Conservation (phyloP, 2,797 vertebrate genomes). For the Alca torda region DNA sequence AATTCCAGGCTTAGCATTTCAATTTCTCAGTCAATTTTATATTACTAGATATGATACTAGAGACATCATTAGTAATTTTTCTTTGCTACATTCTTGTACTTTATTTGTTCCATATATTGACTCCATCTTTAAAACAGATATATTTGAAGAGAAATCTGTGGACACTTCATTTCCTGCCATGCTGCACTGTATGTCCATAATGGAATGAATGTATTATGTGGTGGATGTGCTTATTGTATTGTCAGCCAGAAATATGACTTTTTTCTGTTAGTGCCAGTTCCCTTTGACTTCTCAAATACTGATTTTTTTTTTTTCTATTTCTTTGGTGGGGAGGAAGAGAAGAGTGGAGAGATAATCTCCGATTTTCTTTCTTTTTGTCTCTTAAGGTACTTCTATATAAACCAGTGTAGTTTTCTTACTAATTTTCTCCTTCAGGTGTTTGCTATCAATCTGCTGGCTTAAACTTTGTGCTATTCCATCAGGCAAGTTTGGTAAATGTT, state of each 20-base stretch:
- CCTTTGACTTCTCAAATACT: slow-evolving; percentile 12
- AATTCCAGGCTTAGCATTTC: not conserved
- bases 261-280: not conserved
- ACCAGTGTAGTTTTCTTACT: slow-evolving; percentile 19
- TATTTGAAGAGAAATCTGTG: slow-evolving; percentile 13
- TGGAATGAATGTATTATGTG: not conserved
- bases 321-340: not conserved
- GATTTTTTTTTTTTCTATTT: not conserved
- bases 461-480: slow-evolving; percentile 52
- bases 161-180: not conserved
- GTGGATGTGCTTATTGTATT: not conserved
- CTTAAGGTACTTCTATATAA: slow-evolving; percentile 43
- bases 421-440: slow-evolving; percentile 60
- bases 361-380: slow-evolving; percentile 21
- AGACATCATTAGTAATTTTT: not conserved
- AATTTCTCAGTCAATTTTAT: not conserved
- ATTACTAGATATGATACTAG: not conserved
- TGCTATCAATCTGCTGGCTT: slow-evolving; percentile 44
- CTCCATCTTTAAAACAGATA: not conserved
- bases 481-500: slow-evolving; percentile 69
- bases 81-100: not conserved
- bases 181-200: not conserved
- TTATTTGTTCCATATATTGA: not conserved
- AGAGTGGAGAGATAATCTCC: not conserved
- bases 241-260: not conserved